Evolutionary conservation across 2,113 vertebrate genomes (phyloP).

Genomic region (Clarias macrocephalus): DNA sequence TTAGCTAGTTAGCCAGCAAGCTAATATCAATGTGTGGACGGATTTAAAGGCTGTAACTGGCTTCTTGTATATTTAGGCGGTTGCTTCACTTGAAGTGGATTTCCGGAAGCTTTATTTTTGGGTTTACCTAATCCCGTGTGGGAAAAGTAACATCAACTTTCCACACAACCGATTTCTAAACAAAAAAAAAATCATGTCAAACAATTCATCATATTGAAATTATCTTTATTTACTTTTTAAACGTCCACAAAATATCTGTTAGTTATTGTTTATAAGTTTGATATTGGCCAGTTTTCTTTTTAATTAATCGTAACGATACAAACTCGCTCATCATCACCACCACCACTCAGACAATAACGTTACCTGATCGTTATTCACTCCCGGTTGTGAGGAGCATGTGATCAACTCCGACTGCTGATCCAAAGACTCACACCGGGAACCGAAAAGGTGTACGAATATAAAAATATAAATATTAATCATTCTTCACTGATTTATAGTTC

Average conservation of each 20-base stretch:
- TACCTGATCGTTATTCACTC: constrained; percentile 15
- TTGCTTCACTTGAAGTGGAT: neutral
- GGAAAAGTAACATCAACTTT: neutral
- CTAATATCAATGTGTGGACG: neutral
- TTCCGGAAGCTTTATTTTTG: neutral
- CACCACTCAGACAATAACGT: constrained; percentile 18
- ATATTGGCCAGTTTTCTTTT: neutral
- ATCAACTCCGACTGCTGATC: neutral
- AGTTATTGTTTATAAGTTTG: neutral
- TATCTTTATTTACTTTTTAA: neutral
- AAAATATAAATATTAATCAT: neutral
- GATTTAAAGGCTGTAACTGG: neutral
- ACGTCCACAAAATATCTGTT: neutral
- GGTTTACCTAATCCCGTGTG: neutral
- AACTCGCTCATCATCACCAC: neutral
- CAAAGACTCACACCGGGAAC: too few relatives aligned
- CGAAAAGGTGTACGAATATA: neutral
- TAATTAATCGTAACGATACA: neutral
- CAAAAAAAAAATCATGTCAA: neutral
- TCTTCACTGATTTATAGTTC: neutral
- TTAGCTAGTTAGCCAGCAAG: neutral
- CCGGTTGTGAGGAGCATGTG: neutral
- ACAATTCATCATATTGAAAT: too few relatives aligned
- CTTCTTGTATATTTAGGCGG: neutral
- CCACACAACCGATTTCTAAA: neutral